Conservation (phyloP, 2,888 invertebrate species). For the Acrobeloides nanus region DNA sequence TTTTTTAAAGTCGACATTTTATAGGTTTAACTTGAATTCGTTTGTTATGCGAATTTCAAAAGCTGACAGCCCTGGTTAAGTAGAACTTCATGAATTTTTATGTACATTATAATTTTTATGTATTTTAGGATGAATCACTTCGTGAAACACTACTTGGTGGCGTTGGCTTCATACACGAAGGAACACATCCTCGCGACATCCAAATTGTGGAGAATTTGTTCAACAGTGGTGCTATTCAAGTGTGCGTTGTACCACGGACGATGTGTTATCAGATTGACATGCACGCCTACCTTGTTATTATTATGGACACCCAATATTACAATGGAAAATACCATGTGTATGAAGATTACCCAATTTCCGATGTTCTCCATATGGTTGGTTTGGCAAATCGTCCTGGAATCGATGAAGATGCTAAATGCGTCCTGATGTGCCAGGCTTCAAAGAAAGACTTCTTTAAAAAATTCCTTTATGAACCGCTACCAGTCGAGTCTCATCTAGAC, state of each 20-base stretch:
- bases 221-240: slow-evolving; percentile 76
- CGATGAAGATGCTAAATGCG: slow-evolving; percentile 82
- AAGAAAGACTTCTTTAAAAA: slow-evolving; percentile 98
- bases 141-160: slow-evolving; percentile 86
- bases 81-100: slow-evolving; percentile 7
- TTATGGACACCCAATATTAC: slow-evolving; percentile 90
- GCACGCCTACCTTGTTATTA: slow-evolving; percentile 82
- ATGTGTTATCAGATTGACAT: slow-evolving; percentile 84
- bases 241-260: slow-evolving; percentile 70
- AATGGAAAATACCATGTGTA: slow-evolving; percentile 72
- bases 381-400: slow-evolving; percentile 83
- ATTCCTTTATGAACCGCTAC: slow-evolving; percentile 88
- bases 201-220: slow-evolving; percentile 85
- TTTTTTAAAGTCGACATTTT: no score
- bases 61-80: no score
- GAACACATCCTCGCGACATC: slow-evolving; percentile 74
- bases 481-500: slow-evolving; percentile 94
- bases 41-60: not conserved
- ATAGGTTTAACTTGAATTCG: no score
- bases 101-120: not conserved
- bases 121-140: slow-evolving; percentile 63
- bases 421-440: slow-evolving; percentile 89
- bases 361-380: slow-evolving; percentile 94
- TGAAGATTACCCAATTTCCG: slow-evolving; percentile 94
- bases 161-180: slow-evolving; percentile 94